Evolutionary conservation across 2,113 vertebrate genomes (phyloP).

Genomic region (Nicator chloris): DNA sequence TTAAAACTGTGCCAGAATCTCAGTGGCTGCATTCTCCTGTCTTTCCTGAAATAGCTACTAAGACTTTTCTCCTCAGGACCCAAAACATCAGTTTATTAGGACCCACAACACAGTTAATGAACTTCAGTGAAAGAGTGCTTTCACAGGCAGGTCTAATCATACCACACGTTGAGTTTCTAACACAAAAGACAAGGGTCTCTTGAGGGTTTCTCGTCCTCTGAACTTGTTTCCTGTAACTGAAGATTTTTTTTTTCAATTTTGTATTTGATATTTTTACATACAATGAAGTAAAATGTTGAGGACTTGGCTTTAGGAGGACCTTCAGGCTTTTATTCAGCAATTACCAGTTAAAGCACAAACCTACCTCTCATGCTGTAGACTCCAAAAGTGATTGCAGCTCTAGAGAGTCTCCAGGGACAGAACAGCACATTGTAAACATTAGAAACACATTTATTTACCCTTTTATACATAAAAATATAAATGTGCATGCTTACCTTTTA

Average conservation of each 20-base stretch:
- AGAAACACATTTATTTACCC: background rate
- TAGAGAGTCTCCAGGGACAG: background rate
- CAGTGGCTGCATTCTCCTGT: background rate
- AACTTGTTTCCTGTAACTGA: background rate
- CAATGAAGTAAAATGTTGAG: background rate
- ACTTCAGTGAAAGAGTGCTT: background rate
- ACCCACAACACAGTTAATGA: background rate
- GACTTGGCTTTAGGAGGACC: background rate
- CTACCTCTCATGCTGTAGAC: background rate
- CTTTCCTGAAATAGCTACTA: background rate
- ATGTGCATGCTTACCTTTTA: background rate
- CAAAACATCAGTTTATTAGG: background rate
- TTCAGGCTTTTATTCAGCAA: background rate
- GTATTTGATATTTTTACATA: background rate
- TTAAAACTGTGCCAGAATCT: background rate
- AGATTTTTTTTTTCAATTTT: background rate
- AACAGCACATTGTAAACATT: background rate
- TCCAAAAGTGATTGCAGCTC: background rate
- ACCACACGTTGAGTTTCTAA: background rate
- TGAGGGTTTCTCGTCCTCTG: background rate
- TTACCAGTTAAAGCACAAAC: background rate
- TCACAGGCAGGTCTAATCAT: background rate
- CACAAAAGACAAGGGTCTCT: background rate
- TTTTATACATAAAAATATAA: background rate
- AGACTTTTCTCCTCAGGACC: background rate